These are phyloP conservation scores for Camptogramma bilineatum DNA, from an alignment of 2,888 invertebrate species.

Conservation along the genomic window DNA sequence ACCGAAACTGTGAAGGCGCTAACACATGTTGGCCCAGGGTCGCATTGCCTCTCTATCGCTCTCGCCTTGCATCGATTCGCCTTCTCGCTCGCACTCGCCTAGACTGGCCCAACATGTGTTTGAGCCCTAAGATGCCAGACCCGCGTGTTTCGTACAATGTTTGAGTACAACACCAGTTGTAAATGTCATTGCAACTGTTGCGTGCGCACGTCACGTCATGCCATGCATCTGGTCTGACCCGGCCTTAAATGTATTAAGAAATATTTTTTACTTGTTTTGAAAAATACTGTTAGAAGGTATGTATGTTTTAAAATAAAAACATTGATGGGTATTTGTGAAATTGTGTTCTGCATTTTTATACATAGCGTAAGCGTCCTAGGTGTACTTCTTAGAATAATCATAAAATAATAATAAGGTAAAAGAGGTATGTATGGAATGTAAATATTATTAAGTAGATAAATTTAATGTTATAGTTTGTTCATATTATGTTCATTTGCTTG, in stretches of 20 bases:
- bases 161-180: too few relatives aligned
- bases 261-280: constrained; percentile 42
- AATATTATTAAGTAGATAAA: constrained; percentile 85
- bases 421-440: constrained; percentile 81
- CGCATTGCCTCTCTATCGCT: too few relatives aligned
- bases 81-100: too few relatives aligned
- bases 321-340: constrained; percentile 51
- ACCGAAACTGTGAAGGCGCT: too few relatives aligned
- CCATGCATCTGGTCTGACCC: too few relatives aligned
- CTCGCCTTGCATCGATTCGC: too few relatives aligned
- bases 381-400: constrained; percentile 74
- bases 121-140: too few relatives aligned
- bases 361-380: constrained; percentile 73
- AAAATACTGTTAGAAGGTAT: constrained; percentile 28
- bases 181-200: too few relatives aligned
- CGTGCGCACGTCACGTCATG: too few relatives aligned
- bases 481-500: constrained; percentile 84
- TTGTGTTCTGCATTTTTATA: constrained; percentile 74
- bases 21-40: too few relatives aligned
- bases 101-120: too few relatives aligned
- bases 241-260: constrained; percentile 48
- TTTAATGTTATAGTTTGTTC: constrained; percentile 86
- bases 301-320: constrained; percentile 48
- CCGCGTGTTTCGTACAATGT: too few relatives aligned
- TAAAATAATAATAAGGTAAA: constrained; percentile 68